phyloP scores from a whole-genome alignment of 2,113 vertebrate species.

The Pterocles gutturalis region DNA sequence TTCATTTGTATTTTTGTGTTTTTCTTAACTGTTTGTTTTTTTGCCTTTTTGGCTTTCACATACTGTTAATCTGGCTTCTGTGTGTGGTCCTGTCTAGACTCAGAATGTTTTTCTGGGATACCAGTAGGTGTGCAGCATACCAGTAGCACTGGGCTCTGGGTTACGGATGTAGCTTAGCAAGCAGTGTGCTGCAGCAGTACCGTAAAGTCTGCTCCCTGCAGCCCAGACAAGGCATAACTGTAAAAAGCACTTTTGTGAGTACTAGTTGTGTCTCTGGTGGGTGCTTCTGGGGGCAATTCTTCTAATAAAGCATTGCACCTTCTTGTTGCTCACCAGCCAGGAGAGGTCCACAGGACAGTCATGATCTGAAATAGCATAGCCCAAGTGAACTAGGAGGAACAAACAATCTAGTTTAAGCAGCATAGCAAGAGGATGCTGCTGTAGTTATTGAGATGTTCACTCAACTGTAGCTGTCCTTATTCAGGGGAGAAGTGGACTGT shows the following conservation, averaged over 20 bases:
- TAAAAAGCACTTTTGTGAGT: not conserved
- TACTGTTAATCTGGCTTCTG: not conserved
- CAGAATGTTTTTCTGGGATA: not conserved
- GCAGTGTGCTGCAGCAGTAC: not conserved
- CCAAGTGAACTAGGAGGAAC: not conserved
- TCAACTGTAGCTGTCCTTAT: not conserved
- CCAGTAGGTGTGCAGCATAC: not conserved
- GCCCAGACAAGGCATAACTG: rapidly evolving
- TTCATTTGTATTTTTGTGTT: not conserved
- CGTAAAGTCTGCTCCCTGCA: not conserved
- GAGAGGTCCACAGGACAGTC: not conserved
- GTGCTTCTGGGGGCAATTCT: not conserved
- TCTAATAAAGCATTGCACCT: not conserved
- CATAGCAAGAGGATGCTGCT: not conserved
- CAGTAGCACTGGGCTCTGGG: not conserved
- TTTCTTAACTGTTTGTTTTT: not conserved
- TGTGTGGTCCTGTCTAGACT: not conserved
- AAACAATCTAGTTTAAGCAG: not conserved
- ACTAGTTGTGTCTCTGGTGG: not conserved
- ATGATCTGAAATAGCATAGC: not conserved
- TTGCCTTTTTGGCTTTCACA: not conserved
- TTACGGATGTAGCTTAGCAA: not conserved
- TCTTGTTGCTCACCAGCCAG: rapidly evolving
- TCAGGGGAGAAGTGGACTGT: not conserved
- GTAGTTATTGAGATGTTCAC: not conserved